phyloP scores from a whole-genome alignment of 1,140 invertebrate species.

The Polypedilum vanderplanki region DNA sequence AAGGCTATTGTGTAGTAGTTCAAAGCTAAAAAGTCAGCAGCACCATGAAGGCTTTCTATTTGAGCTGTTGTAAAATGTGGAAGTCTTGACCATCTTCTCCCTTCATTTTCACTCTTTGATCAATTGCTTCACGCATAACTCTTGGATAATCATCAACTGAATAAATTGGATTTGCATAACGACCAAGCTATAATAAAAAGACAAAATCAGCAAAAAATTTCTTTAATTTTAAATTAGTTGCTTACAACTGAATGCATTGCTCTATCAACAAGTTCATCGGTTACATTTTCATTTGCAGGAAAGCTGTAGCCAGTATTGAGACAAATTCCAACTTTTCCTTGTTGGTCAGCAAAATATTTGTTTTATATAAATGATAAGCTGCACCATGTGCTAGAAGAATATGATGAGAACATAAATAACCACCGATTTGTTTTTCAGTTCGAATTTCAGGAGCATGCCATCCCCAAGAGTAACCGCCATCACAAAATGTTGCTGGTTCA shows the following conservation, averaged over 20 bases:
- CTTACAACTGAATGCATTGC: conserved; percentile 38
- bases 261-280: conserved; percentile 43
- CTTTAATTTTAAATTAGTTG: background rate
- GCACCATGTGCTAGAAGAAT: conserved; percentile 44
- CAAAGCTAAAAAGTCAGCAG: conserved; percentile 53
- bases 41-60: conserved; percentile 44
- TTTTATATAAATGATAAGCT: conserved; percentile 44
- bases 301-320: conserved; percentile 48
- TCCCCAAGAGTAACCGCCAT: conserved; percentile 40
- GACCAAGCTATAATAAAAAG: conserved; percentile 48
- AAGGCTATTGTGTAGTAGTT: conserved; percentile 53
- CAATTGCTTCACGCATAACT: conserved; percentile 37
- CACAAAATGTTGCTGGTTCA: conserved; percentile 45
- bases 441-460: conserved; percentile 42
- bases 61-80: conserved; percentile 46
- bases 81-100: conserved; percentile 47
- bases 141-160: conserved; percentile 44
- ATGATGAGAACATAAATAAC: conserved; percentile 44
- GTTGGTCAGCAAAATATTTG: conserved; percentile 39
- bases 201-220: background rate
- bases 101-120: conserved; percentile 49
- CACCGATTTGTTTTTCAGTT: conserved; percentile 39
- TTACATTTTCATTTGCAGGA: conserved; percentile 34
- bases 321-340: conserved; percentile 48
- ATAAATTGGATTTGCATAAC: conserved; percentile 54